These are phyloP conservation scores for Chrysaora quinquecirrha DNA, from an alignment of 30 jellyfish, hydroid and myxozoan species.

Conservation along the genomic window DNA sequence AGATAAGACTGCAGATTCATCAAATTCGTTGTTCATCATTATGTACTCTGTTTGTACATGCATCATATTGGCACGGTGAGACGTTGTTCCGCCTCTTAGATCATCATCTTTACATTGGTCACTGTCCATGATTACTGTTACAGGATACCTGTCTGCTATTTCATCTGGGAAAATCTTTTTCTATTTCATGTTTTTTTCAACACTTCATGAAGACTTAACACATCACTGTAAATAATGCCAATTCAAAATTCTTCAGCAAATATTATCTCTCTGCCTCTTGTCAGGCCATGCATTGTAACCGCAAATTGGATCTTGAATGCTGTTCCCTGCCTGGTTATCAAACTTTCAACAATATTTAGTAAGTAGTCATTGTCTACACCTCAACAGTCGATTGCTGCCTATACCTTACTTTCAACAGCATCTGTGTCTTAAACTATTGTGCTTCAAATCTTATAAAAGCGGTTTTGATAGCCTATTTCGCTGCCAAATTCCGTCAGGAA, in stretches of 20 bases:
- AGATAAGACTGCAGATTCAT: neutral
- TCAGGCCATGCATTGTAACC: conserved; percentile 11
- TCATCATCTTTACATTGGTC: conserved; percentile 13
- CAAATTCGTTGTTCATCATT: neutral
- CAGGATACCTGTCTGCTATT: conserved; percentile 17
- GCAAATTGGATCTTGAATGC: conserved; percentile 12
- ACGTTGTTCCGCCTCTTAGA: conserved; percentile 11
- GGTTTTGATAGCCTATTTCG: conserved; percentile 1
- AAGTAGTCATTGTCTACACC: neutral
- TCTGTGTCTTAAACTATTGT: conserved; percentile 22
- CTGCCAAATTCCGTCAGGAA: conserved; percentile 27
- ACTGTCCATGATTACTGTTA: neutral
- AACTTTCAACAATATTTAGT: conserved; percentile 9
- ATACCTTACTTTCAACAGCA: neutral
- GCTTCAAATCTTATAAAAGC: conserved; percentile 4
- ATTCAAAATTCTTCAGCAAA: conserved; percentile 7
- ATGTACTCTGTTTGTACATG: conserved; percentile 14
- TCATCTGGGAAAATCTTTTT: conserved; percentile 13
- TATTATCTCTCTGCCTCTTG: conserved; percentile 22
- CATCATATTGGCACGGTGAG: conserved; percentile 18
- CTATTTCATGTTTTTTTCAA: neutral
- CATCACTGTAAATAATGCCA: conserved; percentile 13
- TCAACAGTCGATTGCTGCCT: conserved; percentile 6
- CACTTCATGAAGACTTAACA: conserved; percentile 1
- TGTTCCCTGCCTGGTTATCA: conserved; percentile 21